phyloP scores from a whole-genome alignment of 2,113 vertebrate genomes.

The Eulacestoma nigropectus region DNA sequence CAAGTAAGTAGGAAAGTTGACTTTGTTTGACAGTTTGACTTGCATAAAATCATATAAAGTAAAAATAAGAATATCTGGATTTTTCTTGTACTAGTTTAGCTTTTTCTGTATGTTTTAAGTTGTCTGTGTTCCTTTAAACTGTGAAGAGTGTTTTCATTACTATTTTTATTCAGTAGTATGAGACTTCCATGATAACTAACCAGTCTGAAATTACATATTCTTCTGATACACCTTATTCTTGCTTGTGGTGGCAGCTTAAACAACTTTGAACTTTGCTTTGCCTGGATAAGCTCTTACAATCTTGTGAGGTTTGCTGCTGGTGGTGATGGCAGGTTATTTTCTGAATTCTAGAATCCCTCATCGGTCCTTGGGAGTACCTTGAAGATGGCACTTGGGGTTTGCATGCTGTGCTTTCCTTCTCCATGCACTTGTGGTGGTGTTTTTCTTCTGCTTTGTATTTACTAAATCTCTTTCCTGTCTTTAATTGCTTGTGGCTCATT shows the following conservation, averaged over 20 bases:
- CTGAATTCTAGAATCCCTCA: background rate
- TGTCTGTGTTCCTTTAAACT: background rate
- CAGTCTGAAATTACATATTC: background rate
- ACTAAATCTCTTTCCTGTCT: background rate
- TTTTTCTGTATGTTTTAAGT: background rate
- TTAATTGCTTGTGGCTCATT: background rate
- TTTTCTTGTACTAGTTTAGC: background rate
- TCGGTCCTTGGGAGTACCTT: background rate
- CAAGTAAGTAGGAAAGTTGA: background rate
- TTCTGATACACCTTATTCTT: background rate
- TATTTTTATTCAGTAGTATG: background rate
- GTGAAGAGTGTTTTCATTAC: background rate
- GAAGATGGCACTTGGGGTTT: background rate
- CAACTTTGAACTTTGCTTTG: background rate
- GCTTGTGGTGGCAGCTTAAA: conserved; percentile 9
- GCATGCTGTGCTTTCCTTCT: conserved; percentile 41
- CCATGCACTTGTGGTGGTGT: background rate
- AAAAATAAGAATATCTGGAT: background rate
- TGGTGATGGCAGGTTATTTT: background rate
- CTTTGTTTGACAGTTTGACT: background rate
- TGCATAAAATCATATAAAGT: background rate
- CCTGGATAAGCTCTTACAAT: background rate
- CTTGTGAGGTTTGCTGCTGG: background rate
- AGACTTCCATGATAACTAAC: background rate
- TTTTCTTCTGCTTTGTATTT: background rate